phyloP scores from a whole-genome alignment of 2,113 vertebrate genomes.

The Symphodus melops region DNA sequence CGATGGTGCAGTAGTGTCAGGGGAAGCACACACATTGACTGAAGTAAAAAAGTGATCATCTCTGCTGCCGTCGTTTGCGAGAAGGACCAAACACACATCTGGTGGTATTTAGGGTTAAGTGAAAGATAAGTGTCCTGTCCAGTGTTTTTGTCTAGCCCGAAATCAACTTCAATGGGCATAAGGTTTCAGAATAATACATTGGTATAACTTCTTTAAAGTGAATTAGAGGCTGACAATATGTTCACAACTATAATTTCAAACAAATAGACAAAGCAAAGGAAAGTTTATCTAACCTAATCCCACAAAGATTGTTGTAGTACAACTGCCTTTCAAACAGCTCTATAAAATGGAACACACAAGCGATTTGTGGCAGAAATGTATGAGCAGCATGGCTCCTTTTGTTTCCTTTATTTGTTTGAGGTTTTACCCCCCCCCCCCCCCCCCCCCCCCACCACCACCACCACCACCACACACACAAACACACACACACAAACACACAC shows the following conservation, averaged over 20 bases:
- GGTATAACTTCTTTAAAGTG: background rate
- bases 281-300: constrained; percentile 24
- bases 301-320: background rate
- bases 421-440: constrained; percentile 10
- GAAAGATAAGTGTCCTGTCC: constrained; percentile 4
- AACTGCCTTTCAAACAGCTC: constrained; percentile 23
- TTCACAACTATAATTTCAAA: background rate
- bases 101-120: background rate
- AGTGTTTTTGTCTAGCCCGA: background rate
- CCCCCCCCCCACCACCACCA: too few species aligned
- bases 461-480: too few species aligned
- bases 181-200: background rate
- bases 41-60: too few species aligned
- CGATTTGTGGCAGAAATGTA: constrained; percentile 41
- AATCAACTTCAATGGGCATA: background rate
- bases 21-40: too few species aligned
- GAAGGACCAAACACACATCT: too few species aligned
- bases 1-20: too few species aligned
- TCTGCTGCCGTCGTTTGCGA: too few species aligned
- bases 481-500: too few species aligned
- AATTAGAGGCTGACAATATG: background rate
- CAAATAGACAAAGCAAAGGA: constrained; percentile 31
- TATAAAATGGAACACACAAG: constrained; percentile 1
- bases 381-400: background rate
- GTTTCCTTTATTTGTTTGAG: constrained; percentile 50